phyloP scores from a whole-genome alignment of 2,888 invertebrate species.

The Scaptomyza tumidula region DNA sequence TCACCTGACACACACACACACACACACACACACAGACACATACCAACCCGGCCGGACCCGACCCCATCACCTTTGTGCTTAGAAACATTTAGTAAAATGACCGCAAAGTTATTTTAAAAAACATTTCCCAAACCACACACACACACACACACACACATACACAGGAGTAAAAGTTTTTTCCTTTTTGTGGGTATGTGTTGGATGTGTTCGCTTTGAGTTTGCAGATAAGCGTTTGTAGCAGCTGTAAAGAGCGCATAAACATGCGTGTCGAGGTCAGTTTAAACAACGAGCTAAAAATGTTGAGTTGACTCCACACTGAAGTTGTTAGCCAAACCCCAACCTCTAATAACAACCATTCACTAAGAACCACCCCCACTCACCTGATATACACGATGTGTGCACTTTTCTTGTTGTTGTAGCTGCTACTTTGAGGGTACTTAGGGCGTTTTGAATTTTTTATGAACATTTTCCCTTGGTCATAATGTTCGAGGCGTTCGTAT shows the following conservation, averaged over 20 bases:
- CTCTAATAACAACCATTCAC: not conserved
- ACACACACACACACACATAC: constrained; percentile 25
- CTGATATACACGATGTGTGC: constrained; percentile 48
- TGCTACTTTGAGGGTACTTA: constrained; percentile 74
- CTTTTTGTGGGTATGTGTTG: constrained; percentile 8
- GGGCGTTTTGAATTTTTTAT: constrained; percentile 78
- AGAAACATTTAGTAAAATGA: constrained; percentile 72
- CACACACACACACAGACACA: no score
- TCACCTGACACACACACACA: constrained; percentile 12
- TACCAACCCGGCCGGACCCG: not conserved
- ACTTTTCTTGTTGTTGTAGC: constrained; percentile 40
- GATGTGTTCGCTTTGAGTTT: constrained; percentile 1
- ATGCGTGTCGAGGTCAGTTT: constrained; percentile 69
- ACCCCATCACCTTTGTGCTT: constrained; percentile 1
- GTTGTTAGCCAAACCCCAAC: constrained; percentile 15
- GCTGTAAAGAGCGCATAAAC: constrained; percentile 76
- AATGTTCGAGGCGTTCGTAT: constrained; percentile 55
- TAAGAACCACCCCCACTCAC: not conserved
- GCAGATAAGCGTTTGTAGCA: constrained; percentile 69
- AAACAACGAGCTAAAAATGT: constrained; percentile 34
- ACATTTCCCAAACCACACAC: constrained; percentile 57
- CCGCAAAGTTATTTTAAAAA: constrained; percentile 73
- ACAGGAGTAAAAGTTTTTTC: constrained; percentile 20
- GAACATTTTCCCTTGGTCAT: constrained; percentile 59
- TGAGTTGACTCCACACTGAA: constrained; percentile 21